These are phyloP conservation scores for Catocala nupta DNA, from an alignment of 2,888 invertebrate genomes.

Conservation along the genomic window DNA sequence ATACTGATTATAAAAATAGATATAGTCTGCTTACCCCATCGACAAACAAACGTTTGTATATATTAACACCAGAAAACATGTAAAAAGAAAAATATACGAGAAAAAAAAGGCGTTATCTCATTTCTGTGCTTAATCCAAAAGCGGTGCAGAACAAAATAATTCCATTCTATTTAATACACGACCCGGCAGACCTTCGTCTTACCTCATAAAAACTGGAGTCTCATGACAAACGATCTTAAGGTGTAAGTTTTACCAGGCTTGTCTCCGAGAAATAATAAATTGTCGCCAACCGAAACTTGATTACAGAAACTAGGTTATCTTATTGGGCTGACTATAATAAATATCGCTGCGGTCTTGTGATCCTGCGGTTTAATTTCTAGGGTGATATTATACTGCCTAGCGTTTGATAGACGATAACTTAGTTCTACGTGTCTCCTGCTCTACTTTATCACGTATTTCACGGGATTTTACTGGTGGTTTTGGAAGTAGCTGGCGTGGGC, in stretches of 20 bases:
- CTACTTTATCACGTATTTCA: too few relatives aligned
- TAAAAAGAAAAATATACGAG: too few relatives aligned
- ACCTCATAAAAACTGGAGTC: slow-evolving; percentile 38
- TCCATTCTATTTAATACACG: not conserved
- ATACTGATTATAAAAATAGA: too few relatives aligned
- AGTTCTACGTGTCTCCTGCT: too few relatives aligned
- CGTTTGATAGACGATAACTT: not conserved
- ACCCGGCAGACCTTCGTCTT: slow-evolving; percentile 11
- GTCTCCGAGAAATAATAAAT: slow-evolving; percentile 48
- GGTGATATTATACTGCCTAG: not conserved
- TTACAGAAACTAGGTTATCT: slow-evolving; percentile 38
- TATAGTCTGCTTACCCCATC: too few relatives aligned
- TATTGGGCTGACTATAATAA: slow-evolving; percentile 13
- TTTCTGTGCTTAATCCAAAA: too few relatives aligned
- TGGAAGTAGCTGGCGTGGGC: too few relatives aligned
- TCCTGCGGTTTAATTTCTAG: slow-evolving; percentile 5
- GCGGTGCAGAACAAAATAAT: not conserved
- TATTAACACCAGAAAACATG: too few relatives aligned
- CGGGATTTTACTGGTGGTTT: too few relatives aligned
- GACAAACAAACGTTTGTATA: too few relatives aligned
- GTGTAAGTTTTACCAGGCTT: slow-evolving; percentile 42
- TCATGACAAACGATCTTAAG: slow-evolving; percentile 46
- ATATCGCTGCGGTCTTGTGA: not conserved
- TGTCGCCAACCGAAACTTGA: slow-evolving; percentile 46
- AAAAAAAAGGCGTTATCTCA: too few relatives aligned